phyloP scores from a whole-genome alignment of 2,888 invertebrate genomes.

The Phortica okadai region DNA sequence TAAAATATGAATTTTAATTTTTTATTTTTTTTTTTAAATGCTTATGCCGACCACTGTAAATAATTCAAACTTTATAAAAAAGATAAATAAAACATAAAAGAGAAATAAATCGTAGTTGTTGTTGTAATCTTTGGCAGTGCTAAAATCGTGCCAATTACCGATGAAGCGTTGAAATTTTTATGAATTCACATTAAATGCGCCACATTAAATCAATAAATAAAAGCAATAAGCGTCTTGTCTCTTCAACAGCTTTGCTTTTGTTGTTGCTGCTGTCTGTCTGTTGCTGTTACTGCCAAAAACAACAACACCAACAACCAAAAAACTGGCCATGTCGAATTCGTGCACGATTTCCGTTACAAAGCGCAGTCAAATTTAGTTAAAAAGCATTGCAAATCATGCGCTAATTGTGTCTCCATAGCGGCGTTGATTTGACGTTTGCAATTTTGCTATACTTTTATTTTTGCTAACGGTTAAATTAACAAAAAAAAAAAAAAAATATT shows the following conservation, averaged over 20 bases:
- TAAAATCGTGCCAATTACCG: constrained; percentile 21
- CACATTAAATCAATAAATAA: constrained; percentile 28
- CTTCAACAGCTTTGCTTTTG: background rate
- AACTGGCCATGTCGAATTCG: constrained; percentile 1
- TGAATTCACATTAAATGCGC: constrained; percentile 12
- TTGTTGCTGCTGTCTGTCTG: no score
- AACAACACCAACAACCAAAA: background rate
- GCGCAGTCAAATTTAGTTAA: constrained; percentile 11
- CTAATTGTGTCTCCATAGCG: constrained; percentile 17
- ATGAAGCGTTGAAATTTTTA: constrained; percentile 27
- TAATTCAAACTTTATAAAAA: no score
- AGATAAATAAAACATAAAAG: no score
- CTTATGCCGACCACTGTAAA: no score
- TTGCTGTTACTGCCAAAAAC: no score
- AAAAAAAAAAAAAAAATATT: background rate
- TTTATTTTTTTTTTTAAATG: no score
- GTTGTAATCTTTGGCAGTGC: no score
- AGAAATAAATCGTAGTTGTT: no score
- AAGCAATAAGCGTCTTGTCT: background rate
- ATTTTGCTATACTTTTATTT: background rate
- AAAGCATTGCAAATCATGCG: constrained; percentile 15
- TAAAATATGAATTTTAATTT: no score
- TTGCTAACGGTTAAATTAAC: background rate
- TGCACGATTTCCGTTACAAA: constrained; percentile 12
- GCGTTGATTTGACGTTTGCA: background rate